These are phyloP conservation scores for Brenthis daphne DNA, from an alignment of 2,888 invertebrate genomes.

Conservation along the genomic window DNA sequence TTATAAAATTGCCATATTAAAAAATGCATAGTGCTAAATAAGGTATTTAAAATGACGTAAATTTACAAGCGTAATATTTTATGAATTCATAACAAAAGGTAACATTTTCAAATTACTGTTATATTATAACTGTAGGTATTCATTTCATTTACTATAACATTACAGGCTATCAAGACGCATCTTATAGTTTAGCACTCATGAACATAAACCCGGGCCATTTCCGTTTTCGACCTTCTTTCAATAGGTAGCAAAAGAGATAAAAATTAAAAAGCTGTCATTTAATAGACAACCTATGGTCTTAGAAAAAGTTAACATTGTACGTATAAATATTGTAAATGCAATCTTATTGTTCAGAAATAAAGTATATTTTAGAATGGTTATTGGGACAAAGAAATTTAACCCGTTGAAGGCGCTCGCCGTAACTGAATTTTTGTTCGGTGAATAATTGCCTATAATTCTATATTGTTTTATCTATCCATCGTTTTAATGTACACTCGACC, in stretches of 20 bases:
- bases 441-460: slow-evolving; percentile 54
- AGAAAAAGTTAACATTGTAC: slow-evolving; percentile 5
- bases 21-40: too few relatives aligned
- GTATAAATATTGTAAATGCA: not conserved
- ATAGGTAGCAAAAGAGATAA: slow-evolving; percentile 48
- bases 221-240: slow-evolving; percentile 38
- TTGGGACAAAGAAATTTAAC: slow-evolving; percentile 35
- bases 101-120: too few relatives aligned
- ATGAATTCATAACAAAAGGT: too few relatives aligned
- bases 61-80: too few relatives aligned
- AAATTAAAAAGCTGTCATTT: slow-evolving; percentile 46
- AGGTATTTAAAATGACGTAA: too few relatives aligned
- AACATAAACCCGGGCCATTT: slow-evolving; percentile 31
- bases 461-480: slow-evolving; percentile 54
- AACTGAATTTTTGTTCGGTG: slow-evolving; percentile 41
- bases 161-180: slow-evolving; percentile 18
- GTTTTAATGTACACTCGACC: slow-evolving; percentile 33
- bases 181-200: slow-evolving; percentile 23
- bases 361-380: slow-evolving; percentile 5
- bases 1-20: too few relatives aligned
- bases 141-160: not conserved
- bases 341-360: not conserved
- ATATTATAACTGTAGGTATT: too few relatives aligned
- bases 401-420: slow-evolving; percentile 38
- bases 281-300: slow-evolving; percentile 37